phyloP scores from a whole-genome alignment of 2,113 vertebrate species.

The Tauraco erythrolophus region DNA sequence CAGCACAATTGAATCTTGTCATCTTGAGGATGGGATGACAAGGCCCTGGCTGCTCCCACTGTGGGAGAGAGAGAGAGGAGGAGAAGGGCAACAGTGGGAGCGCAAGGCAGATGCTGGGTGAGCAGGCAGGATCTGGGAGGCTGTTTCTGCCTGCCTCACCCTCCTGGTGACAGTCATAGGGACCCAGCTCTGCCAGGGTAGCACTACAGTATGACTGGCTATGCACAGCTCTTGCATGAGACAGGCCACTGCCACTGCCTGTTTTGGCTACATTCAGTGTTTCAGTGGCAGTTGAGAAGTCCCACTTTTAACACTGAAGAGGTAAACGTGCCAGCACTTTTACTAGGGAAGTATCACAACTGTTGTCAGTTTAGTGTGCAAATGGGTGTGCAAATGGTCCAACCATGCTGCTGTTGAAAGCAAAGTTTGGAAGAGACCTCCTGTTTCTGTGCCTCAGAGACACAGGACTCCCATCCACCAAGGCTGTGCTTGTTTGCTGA shows the following conservation, averaged over 20 bases:
- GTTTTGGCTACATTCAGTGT: background rate
- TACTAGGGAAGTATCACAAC: background rate
- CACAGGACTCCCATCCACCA: background rate
- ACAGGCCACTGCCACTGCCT: background rate
- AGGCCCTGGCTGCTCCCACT: background rate
- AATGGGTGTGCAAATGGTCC: background rate
- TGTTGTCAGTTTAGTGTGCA: background rate
- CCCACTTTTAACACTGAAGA: background rate
- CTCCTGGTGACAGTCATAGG: background rate
- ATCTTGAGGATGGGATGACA: background rate
- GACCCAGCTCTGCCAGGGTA: background rate
- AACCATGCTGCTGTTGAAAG: background rate
- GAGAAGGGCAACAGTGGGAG: background rate
- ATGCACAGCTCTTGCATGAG: background rate
- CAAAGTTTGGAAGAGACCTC: background rate
- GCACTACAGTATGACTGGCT: no score
- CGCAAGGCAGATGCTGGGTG: background rate
- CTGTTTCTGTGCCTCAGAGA: background rate
- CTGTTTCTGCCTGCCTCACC: background rate
- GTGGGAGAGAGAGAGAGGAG: background rate
- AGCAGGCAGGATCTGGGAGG: background rate
- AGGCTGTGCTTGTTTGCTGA: background rate
- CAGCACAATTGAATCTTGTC: background rate
- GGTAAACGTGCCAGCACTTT: background rate
- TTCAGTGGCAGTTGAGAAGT: background rate